Base-by-base conservation (phyloP, 2,888 invertebrate species). In the Xylophagus ater region DNA sequence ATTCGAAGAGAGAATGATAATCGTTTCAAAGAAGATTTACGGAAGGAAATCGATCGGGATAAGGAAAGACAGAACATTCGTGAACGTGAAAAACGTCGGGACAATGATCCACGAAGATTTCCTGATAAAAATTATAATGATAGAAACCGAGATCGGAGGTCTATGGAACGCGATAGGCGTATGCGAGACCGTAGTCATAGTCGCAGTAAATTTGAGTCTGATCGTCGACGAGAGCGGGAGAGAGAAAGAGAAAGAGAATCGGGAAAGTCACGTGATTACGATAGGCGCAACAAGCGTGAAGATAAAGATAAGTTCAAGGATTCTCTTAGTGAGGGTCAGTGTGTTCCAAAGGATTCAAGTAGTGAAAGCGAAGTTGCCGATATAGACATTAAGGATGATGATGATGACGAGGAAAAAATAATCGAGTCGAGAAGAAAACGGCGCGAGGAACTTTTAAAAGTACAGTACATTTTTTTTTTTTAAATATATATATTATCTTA, bases 331-430 rank as follows among this genome's bases (percentile, higher is more conserved):
- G 89, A 90, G 59, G 83, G 86, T 2, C 70, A 86, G 47, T 80
- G 80, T 50, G 59, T 72, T 5, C 73, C 74, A 43, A 76, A 78
- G 4, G 74, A 76, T 2, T 79, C 76, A 51, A 78, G 77, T 3
- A 78, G 76, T 19, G 82, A 79, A 46, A 80, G 78, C 46, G 82
- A 82, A 45, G 68, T 76, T 4, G 62, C 58, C 35, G 76, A 81
- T 54, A 71, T 82, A 41, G 78, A 85, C 51, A 78, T 87, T 38
- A 78, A 83, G 53, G 73, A 86, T 13, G 87, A 90, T 44, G 88
- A 88, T 47, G 90, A 92, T 60, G 87, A 89, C 52, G 94, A 94
- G 56, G 90, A 94, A 59, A 81, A 81, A 51, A 87, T 93, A 50
- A 96, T 96, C 58, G 88, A 92, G 59, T 75, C 76, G 55, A 71